Percentiles rank a stretch among this genome's conserved stretches.
Evolutionary conservation across 2,888 invertebrate species (phyloP).

Genomic region (Dynastes hyllus): DNA sequence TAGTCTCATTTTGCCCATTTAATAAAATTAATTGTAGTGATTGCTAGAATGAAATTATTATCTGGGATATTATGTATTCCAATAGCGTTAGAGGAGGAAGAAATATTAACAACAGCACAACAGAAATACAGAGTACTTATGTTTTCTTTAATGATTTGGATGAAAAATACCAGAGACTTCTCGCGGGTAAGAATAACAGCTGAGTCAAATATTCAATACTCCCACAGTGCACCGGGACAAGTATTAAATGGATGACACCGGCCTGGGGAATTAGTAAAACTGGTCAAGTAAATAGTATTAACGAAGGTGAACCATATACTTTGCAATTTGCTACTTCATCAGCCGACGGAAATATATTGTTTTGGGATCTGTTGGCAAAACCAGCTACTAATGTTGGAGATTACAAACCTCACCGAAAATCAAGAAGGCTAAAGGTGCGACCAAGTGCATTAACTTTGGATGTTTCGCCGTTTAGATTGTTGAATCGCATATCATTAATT

Average conservation of each 20-base stretch:
- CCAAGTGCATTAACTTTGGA: constrained; percentile 77
- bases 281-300: constrained; percentile 73
- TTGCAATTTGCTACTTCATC: constrained; percentile 80
- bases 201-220: constrained; percentile 76
- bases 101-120: constrained; percentile 77
- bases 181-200: constrained; percentile 76
- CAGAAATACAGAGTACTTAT: constrained; percentile 77
- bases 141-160: constrained; percentile 80
- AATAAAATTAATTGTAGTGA: constrained; percentile 79
- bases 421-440: constrained; percentile 71
- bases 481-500: constrained; percentile 78
- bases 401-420: constrained; percentile 45
- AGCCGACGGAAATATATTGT: constrained; percentile 79
- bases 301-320: constrained; percentile 68
- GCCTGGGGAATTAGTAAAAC: constrained; percentile 75
- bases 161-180: constrained; percentile 77
- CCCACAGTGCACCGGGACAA: constrained; percentile 77
- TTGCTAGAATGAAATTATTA: too few relatives aligned
- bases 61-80: constrained; percentile 86
- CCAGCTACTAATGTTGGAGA: constrained; percentile 55
- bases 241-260: constrained; percentile 81
- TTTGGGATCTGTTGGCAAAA: constrained; percentile 80
- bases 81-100: constrained; percentile 77
- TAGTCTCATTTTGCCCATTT: constrained; percentile 80
- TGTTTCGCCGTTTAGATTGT: constrained; percentile 76